A percentile compares a stretch with the other conserved stretches of the same genome.
Evolutionary conservation across 2,113 vertebrate genomes (phyloP).

Genomic region (Rhea americana): DNA sequence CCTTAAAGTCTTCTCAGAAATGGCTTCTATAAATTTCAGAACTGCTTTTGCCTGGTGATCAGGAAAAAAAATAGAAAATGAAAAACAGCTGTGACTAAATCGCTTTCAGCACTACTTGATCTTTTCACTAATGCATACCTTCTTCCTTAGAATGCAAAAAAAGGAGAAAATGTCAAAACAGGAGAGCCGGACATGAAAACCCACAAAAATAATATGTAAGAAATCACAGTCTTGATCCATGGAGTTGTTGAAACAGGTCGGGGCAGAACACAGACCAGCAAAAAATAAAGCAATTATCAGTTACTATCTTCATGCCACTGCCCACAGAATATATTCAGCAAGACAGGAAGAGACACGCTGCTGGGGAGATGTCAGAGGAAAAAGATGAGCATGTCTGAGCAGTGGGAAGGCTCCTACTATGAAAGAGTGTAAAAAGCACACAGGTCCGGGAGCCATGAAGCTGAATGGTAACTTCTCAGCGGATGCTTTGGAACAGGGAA

Average conservation of each 20-base stretch:
- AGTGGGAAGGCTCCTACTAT: not conserved
- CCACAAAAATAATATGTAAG: not conserved
- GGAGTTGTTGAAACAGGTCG: not conserved
- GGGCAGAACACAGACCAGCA: not conserved
- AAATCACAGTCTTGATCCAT: not conserved
- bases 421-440: not conserved
- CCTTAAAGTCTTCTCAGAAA: slow-evolving; percentile 95
- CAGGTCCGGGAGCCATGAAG: not conserved
- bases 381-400: rapidly evolving
- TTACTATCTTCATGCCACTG: not conserved
- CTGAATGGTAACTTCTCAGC: not conserved
- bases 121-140: not conserved
- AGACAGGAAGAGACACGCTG: not conserved
- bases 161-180: not conserved
- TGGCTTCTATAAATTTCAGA: slow-evolving; percentile 94
- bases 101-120: not conserved
- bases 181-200: not conserved
- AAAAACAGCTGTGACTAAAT: not conserved
- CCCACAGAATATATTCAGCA: not conserved
- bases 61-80: not conserved
- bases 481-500: not conserved
- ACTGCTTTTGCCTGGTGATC: slow-evolving; percentile 87
- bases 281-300: not conserved
- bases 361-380: not conserved
- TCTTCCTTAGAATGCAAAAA: not conserved